Evolutionary conservation across 2,797 vertebrate genomes (phyloP).

Genomic region (Ataeniobius toweri): DNA sequence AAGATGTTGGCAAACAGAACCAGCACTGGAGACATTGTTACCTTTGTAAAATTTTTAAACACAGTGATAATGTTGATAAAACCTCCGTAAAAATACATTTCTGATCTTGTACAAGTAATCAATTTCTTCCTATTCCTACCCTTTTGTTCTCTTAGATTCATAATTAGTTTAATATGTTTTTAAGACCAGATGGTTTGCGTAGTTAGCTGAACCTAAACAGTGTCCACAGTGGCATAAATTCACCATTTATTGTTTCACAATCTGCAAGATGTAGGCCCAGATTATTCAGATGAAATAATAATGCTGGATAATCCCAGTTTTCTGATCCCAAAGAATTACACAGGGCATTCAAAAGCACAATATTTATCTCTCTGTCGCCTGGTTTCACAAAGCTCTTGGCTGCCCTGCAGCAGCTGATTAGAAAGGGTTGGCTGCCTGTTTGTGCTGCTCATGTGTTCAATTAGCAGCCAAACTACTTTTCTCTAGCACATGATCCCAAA

Average conservation of each 20-base stretch:
- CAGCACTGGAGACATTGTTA: not conserved
- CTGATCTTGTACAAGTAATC: not conserved
- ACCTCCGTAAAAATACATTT: not conserved
- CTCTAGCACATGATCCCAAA: not conserved
- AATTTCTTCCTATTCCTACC: too few relatives aligned
- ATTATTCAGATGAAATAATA: constrained; percentile 15
- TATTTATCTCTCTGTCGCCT: constrained; percentile 30
- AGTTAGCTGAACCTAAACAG: not conserved
- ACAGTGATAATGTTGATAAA: not conserved
- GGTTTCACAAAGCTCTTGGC: constrained; percentile 35
- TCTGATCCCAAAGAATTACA: constrained; percentile 33
- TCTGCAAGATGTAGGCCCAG: constrained; percentile 1
- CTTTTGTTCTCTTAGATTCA: not conserved
- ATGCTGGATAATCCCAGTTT: constrained; percentile 17
- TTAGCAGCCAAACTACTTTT: not conserved
- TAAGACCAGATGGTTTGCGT: not conserved
- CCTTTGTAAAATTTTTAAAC: not conserved
- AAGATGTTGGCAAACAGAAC: not conserved
- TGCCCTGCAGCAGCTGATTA: constrained; percentile 26
- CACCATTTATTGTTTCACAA: constrained; percentile 1
- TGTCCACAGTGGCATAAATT: not conserved
- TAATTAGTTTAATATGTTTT: not conserved
- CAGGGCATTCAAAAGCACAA: constrained; percentile 16
- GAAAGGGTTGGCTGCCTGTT: constrained; percentile 12
- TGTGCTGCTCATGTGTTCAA: constrained; percentile 14